Conservation (phyloP, 2,113 vertebrate genomes). For the Pluvianellus socialis region DNA sequence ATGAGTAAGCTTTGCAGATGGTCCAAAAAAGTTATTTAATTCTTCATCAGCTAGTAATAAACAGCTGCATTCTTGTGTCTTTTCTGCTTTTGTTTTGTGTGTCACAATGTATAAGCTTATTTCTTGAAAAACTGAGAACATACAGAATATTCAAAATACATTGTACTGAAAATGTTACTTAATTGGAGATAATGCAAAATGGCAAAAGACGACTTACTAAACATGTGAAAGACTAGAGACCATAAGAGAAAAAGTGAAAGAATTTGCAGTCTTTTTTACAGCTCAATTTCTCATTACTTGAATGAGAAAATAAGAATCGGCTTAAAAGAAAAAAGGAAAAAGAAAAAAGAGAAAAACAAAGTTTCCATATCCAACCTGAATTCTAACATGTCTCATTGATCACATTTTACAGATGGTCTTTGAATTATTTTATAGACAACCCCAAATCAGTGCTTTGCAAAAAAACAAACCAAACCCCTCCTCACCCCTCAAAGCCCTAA, state of each 20-base stretch:
- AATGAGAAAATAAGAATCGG: not conserved
- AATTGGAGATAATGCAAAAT: conserved; percentile 31
- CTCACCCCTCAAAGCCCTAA: not conserved
- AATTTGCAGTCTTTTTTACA: not conserved
- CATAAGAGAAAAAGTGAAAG: not conserved
- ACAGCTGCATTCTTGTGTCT: conserved; percentile 42
- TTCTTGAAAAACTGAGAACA: conserved; percentile 54
- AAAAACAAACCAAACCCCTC: not conserved
- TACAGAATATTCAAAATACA: conserved; percentile 51
- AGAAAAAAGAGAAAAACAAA: not conserved
- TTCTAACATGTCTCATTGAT: not conserved
- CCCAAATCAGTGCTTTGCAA: not conserved
- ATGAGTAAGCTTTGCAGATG: conserved; percentile 69
- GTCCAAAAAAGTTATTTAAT: conserved; percentile 66
- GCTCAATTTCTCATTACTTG: not conserved
- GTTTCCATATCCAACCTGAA: not conserved
- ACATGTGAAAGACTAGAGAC: not conserved
- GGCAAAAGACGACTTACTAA: not conserved
- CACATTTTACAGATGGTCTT: not conserved
- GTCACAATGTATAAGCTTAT: conserved; percentile 46
- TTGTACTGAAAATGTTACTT: conserved; percentile 44
- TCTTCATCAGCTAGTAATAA: conserved; percentile 65
- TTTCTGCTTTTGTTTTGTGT: conserved; percentile 50
- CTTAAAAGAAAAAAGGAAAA: not conserved
- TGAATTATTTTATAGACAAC: not conserved